phyloP scores from a whole-genome alignment of 2,888 invertebrate species.

The Drosophila mettleri region DNA sequence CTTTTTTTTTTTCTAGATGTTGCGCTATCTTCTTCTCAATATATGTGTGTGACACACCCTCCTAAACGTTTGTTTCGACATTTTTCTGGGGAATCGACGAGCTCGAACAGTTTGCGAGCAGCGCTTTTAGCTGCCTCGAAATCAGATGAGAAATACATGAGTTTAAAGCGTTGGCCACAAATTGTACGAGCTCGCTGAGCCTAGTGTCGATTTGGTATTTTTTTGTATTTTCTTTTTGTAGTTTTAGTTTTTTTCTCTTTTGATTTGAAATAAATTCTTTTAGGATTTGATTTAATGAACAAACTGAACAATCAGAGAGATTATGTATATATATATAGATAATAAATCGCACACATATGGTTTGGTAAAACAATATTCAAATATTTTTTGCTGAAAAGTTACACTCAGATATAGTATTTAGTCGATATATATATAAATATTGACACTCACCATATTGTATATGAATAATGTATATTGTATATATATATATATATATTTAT shows the following conservation, averaged over 20 bases:
- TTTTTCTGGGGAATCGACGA: background rate
- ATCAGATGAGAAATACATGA: conserved; percentile 26
- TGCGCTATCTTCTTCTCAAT: conserved; percentile 12
- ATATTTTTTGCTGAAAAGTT: conserved; percentile 24
- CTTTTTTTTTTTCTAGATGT: conserved; percentile 17
- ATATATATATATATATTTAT: conserved; percentile 35
- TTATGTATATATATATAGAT: conserved; percentile 7
- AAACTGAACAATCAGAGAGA: conserved; percentile 29
- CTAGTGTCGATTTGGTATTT: background rate
- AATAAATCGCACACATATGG: conserved; percentile 61
- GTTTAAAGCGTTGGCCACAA: conserved; percentile 35
- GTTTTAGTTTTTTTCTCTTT: too few relatives aligned
- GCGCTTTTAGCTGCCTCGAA: conserved; percentile 61
- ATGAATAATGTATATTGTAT: conserved; percentile 55
- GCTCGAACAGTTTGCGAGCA: conserved; percentile 25
- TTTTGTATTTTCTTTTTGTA: background rate
- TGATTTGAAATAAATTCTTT: conserved; percentile 12
- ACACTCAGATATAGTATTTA: conserved; percentile 52
- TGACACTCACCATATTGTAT: conserved; percentile 67
- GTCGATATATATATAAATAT: conserved; percentile 44
- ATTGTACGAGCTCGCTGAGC: conserved; percentile 13
- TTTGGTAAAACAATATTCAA: conserved; percentile 70
- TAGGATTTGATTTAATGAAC: conserved; percentile 13
- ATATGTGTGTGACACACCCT: conserved; percentile 66
- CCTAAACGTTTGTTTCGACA: conserved; percentile 19